A percentile compares a stretch with the other conserved stretches of the same genome.
These are phyloP conservation scores for Nesidiocoris tenuis DNA, from an alignment of 2,888 invertebrate genomes.

Conservation along the genomic window DNA sequence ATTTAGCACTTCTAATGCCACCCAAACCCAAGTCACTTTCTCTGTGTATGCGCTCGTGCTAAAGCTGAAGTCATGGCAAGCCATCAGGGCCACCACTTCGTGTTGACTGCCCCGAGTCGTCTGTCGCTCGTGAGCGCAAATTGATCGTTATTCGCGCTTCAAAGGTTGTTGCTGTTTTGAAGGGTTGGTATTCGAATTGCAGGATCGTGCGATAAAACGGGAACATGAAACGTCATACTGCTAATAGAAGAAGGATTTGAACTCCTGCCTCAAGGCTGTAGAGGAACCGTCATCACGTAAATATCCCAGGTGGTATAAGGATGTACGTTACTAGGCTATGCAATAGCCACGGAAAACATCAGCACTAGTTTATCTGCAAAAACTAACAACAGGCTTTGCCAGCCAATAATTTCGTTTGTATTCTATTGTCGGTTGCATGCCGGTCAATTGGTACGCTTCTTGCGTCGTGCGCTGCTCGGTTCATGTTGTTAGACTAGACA, in stretches of 20 bases:
- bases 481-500: not conserved
- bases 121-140: not conserved
- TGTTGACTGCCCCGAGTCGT: not conserved
- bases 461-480: not conserved
- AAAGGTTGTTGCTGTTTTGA: not conserved
- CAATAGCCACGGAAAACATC: not conserved
- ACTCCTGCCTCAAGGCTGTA: too few relatives aligned
- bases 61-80: not conserved
- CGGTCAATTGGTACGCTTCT: not conserved
- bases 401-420: not conserved
- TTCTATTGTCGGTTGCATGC: not conserved
- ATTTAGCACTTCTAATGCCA: conserved; percentile 26
- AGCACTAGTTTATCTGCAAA: not conserved
- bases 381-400: not conserved
- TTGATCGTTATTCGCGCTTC: not conserved
- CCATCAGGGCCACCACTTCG: not conserved
- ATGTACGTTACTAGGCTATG: too few relatives aligned
- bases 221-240: not conserved
- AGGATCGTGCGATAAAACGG: not conserved
- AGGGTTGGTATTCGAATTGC: not conserved
- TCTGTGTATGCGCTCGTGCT: not conserved
- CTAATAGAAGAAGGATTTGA: not conserved
- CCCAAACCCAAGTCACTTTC: not conserved
- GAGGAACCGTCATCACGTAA: too few relatives aligned
- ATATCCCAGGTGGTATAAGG: too few relatives aligned